phyloP scores from a whole-genome alignment of 2,797 vertebrate genomes.

The Cygnus olor region DNA sequence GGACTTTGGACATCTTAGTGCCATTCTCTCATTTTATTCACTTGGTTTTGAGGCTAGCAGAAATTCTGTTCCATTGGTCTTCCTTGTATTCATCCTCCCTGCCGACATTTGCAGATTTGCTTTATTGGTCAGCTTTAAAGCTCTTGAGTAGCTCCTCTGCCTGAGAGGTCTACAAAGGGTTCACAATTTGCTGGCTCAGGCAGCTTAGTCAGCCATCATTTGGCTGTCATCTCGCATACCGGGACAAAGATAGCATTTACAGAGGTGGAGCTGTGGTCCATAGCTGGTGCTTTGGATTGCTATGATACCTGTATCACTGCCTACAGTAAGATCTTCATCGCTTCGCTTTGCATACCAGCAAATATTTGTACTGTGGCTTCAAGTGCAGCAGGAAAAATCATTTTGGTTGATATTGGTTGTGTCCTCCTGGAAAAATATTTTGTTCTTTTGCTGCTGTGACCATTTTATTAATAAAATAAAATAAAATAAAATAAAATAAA shows the following conservation, averaged over 20 bases:
- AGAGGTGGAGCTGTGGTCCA: background rate
- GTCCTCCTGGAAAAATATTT: background rate
- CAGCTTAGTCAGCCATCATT: background rate
- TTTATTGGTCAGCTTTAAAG: background rate
- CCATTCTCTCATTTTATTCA: background rate
- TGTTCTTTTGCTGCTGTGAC: background rate
- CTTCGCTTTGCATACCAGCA: background rate
- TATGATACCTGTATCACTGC: background rate
- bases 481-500: too few species aligned
- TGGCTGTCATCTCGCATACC: background rate
- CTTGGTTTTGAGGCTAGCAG: background rate
- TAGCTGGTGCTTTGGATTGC: background rate
- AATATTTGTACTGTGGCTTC: background rate
- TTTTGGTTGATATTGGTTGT: background rate
- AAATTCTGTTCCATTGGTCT: background rate
- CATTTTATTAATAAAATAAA: too few species aligned
- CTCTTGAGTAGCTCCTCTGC: background rate
- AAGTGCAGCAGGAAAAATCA: background rate
- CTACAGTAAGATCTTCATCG: background rate
- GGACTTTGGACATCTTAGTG: background rate
- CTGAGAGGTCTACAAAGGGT: background rate
- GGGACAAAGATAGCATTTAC: background rate
- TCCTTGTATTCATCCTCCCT: background rate
- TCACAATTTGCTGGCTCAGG: background rate
- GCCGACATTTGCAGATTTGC: background rate